These are phyloP conservation scores for Athripsodes cinereus DNA, from an alignment of 2,888 invertebrate species.

Conservation along the genomic window DNA sequence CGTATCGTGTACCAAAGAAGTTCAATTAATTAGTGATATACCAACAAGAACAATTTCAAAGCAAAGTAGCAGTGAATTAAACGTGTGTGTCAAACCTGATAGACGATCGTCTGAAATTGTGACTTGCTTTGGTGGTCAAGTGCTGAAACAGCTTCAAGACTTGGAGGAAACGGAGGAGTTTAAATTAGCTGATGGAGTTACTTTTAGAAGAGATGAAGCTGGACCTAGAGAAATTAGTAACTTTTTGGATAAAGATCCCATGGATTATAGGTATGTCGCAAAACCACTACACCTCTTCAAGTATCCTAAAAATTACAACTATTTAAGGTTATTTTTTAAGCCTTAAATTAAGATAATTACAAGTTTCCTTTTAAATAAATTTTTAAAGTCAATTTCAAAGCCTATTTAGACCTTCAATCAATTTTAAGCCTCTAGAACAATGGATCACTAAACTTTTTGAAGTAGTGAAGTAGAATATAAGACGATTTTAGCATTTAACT, in stretches of 20 bases:
- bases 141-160: conserved; percentile 57
- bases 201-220: conserved; percentile 58
- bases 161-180: conserved; percentile 62
- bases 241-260: conserved; percentile 66
- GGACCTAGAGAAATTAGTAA: conserved; percentile 60
- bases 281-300: no score
- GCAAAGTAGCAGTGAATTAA: conserved; percentile 11
- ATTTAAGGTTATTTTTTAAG: no score
- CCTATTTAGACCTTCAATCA: no score
- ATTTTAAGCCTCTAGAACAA: no score
- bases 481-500: no score
- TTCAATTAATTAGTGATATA: conserved; percentile 22
- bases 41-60: conserved; percentile 21
- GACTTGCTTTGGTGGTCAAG: conserved; percentile 66
- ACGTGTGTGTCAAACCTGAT: conserved; percentile 42
- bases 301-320: no score
- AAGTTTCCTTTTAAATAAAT: no score
- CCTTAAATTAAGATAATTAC: no score
- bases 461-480: no score
- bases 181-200: conserved; percentile 58
- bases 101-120: conserved; percentile 43
- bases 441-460: no score
- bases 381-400: no score
- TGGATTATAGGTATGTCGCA: conserved; percentile 61
- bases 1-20: conserved; percentile 21